Conservation (phyloP, 2,113 vertebrate species). For the Leptodactylus fuscus region DNA sequence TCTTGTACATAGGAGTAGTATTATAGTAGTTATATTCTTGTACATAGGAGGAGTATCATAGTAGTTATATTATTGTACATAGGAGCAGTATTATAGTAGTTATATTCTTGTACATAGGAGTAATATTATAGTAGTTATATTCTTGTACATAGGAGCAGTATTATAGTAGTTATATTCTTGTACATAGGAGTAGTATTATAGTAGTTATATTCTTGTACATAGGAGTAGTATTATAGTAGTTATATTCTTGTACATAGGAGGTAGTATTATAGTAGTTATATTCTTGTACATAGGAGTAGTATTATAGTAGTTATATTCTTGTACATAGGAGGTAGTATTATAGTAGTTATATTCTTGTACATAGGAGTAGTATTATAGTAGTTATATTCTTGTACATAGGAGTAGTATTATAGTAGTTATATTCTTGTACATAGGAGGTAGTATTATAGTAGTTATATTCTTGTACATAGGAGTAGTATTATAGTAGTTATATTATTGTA, state of each 20-base stretch:
- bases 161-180: not conserved
- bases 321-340: not conserved
- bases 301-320: constrained; percentile 12
- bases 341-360: not conserved
- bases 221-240: constrained; percentile 2
- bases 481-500: constrained; percentile 1
- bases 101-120: not conserved
- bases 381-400: not conserved
- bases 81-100: not conserved
- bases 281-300: not conserved
- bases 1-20: not conserved
- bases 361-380: not conserved
- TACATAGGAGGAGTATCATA: not conserved
- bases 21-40: constrained; percentile 6
- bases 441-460: constrained; percentile 19
- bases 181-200: not conserved
- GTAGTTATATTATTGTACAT: not conserved
- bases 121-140: constrained; percentile 6
- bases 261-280: constrained; percentile 16
- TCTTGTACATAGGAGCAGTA: not conserved
- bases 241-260: not conserved
- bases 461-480: constrained; percentile 4
- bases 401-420: constrained; percentile 2
- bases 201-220: constrained; percentile 4
- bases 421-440: not conserved